Conservation (phyloP, 2,113 vertebrate species). For the Nyctibius bracteatus region DNA sequence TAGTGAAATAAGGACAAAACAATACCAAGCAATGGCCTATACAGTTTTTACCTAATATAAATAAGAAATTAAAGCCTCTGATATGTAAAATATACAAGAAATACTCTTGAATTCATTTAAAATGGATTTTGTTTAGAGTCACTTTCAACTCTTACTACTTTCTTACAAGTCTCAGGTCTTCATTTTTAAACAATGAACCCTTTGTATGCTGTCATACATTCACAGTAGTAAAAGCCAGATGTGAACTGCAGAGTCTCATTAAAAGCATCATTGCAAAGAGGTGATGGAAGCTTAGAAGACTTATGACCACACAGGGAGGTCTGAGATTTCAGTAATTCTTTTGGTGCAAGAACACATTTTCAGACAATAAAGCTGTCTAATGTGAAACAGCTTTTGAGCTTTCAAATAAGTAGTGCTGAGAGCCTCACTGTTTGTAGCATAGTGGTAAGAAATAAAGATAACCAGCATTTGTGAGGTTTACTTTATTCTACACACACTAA, state of each 20-base stretch:
- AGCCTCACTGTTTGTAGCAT: neutral
- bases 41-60: neutral
- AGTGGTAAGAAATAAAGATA: neutral
- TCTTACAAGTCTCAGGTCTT: conserved; percentile 59
- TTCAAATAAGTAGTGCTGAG: neutral
- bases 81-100: conserved; percentile 45
- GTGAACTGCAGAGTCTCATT: conserved; percentile 61
- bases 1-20: neutral
- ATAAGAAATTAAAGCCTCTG: conserved; percentile 54
- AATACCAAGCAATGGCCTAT: neutral
- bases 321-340: conserved; percentile 38
- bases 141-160: conserved; percentile 49
- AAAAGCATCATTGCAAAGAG: conserved; percentile 55
- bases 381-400: neutral
- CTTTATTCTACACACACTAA: neutral
- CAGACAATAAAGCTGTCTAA: neutral
- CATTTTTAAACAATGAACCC: conserved; percentile 64
- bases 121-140: conserved; percentile 70
- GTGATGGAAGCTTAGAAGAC: conserved; percentile 65
- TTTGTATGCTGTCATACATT: conserved; percentile 62
- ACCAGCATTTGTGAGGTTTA: neutral
- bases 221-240: conserved; percentile 67
- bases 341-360: neutral
- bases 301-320: conserved; percentile 61
- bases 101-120: conserved; percentile 53